These are phyloP conservation scores for Maccullochella peelii DNA, from an alignment of 2,113 vertebrate genomes.

Conservation along the genomic window DNA sequence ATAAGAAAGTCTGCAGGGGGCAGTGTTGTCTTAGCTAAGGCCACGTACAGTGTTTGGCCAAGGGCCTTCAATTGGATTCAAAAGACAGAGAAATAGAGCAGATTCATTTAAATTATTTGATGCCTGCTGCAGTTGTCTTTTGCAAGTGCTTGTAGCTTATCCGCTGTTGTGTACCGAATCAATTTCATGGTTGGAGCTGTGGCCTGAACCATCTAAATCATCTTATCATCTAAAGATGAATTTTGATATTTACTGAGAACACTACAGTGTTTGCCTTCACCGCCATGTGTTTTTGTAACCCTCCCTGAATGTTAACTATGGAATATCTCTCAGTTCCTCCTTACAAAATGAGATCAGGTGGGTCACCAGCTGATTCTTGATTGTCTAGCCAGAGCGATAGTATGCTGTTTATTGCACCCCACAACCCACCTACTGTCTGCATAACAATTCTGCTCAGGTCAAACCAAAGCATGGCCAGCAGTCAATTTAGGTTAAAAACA, in stretches of 20 bases:
- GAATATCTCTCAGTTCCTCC: slow-evolving; percentile 21
- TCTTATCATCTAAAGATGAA: slow-evolving; percentile 53
- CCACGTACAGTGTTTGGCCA: background rate
- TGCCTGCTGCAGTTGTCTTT: slow-evolving; percentile 63
- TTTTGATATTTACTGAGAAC: slow-evolving; percentile 63
- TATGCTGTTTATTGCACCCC: slow-evolving; percentile 33
- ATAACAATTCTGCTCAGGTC: slow-evolving; percentile 72
- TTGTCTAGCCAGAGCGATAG: slow-evolving; percentile 22
- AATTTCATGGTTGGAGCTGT: slow-evolving; percentile 68
- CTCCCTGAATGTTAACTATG: slow-evolving; percentile 19
- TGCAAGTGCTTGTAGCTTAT: slow-evolving; percentile 59
- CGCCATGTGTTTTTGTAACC: slow-evolving; percentile 34
- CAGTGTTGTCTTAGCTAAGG: slow-evolving; percentile 77
- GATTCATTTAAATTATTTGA: slow-evolving; percentile 68
- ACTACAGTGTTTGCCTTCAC: slow-evolving; percentile 32
- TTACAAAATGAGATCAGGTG: slow-evolving; percentile 37
- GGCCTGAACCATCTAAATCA: slow-evolving; percentile 55
- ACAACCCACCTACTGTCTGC: slow-evolving; percentile 44
- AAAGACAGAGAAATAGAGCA: slow-evolving; percentile 56
- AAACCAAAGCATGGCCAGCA: slow-evolving; percentile 62
- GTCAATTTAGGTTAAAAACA: slow-evolving; percentile 76
- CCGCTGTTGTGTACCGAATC: slow-evolving; percentile 67
- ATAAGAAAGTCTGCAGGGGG: slow-evolving; percentile 70
- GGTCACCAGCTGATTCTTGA: slow-evolving; percentile 29
- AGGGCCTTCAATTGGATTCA: slow-evolving; percentile 42